Evolutionary conservation across 2,888 invertebrate genomes (phyloP).

Genomic region (Synanthedon vespiformis): DNA sequence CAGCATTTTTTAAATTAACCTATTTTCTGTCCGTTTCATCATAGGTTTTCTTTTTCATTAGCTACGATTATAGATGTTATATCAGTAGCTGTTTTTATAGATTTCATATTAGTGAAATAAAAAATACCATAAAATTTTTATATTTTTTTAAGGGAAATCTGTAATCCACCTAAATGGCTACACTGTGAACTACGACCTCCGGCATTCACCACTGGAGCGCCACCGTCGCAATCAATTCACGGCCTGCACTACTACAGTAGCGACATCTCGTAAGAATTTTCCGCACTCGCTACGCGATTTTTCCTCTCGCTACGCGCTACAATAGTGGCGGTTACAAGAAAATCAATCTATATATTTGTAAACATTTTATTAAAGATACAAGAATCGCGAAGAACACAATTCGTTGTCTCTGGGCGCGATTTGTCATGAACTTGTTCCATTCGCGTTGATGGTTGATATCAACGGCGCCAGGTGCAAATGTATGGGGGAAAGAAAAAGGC

Average conservation of each 20-base stretch:
- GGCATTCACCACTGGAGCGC: slow-evolving; percentile 11
- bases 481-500: slow-evolving; percentile 7
- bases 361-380: slow-evolving; percentile 39
- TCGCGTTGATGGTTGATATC: slow-evolving; percentile 18
- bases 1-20: too few relatives aligned
- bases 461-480: slow-evolving; percentile 26
- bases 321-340: slow-evolving; percentile 3
- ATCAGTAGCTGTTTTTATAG: too few relatives aligned
- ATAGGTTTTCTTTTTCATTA: too few relatives aligned
- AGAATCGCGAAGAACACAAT: slow-evolving; percentile 21
- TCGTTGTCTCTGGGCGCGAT: slow-evolving; percentile 12
- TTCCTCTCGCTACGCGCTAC: background rate
- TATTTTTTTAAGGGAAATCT: too few relatives aligned
- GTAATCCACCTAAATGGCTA: too few relatives aligned
- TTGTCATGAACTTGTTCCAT: slow-evolving; percentile 35
- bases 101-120: too few relatives aligned
- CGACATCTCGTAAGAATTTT: background rate
- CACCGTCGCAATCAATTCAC: slow-evolving; percentile 21
- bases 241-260: background rate
- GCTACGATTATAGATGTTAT: too few relatives aligned
- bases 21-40: too few relatives aligned
- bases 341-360: slow-evolving; percentile 33
- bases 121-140: too few relatives aligned
- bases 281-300: background rate
- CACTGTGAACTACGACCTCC: slow-evolving; percentile 8